Conservation (phyloP, 2,888 invertebrate genomes). For the Peribatodes rhomboidaria region DNA sequence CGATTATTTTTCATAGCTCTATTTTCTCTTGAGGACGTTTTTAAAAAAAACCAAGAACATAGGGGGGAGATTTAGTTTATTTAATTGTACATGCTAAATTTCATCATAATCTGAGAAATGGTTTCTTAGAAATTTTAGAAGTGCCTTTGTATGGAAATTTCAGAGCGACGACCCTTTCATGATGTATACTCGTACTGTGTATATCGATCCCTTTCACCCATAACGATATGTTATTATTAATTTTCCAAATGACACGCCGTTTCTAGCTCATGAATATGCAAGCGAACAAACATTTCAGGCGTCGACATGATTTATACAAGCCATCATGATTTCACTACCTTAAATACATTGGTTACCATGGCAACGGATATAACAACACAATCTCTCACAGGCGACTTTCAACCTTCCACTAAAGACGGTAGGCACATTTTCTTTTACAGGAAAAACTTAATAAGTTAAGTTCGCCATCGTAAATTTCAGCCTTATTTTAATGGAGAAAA, state of each 20-base stretch:
- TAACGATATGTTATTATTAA: constrained; percentile 32
- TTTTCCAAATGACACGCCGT: constrained; percentile 32
- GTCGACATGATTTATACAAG: constrained; percentile 46
- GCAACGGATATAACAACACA: constrained; percentile 66
- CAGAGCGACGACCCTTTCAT: too few species aligned
- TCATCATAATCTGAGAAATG: too few species aligned
- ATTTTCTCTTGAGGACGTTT: too few species aligned
- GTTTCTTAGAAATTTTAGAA: too few species aligned
- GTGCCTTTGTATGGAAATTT: too few species aligned
- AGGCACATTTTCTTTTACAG: constrained; percentile 6
- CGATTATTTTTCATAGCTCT: too few species aligned
- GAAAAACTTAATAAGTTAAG: not conserved
- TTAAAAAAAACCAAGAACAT: too few species aligned
- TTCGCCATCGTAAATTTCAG: not conserved
- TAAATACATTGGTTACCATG: constrained; percentile 57
- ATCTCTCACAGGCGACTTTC: constrained; percentile 34
- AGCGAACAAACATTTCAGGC: constrained; percentile 50
- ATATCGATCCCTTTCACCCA: not conserved
- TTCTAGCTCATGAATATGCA: constrained; percentile 42
- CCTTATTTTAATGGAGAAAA: not conserved
- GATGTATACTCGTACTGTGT: too few species aligned
- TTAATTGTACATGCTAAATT: too few species aligned
- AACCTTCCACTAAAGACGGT: constrained; percentile 14
- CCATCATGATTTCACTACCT: constrained; percentile 34
- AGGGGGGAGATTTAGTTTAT: too few species aligned